Evolutionary conservation across 1,140 invertebrate genomes (phyloP).

Genomic region (Amphibalanus amphitrite): DNA sequence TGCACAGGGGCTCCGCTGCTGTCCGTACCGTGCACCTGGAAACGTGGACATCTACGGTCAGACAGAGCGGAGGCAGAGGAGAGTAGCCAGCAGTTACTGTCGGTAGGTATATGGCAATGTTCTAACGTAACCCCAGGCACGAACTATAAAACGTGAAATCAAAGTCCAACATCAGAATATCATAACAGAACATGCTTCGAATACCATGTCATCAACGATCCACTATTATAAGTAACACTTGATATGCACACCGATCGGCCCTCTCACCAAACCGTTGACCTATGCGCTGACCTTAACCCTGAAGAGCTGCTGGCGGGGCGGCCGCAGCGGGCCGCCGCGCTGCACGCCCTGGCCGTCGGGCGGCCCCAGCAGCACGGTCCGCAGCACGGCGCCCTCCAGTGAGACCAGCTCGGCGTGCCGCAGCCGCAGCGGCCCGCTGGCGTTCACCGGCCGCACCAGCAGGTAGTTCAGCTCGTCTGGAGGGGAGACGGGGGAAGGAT

Average conservation of each 20-base stretch:
- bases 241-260: too few species aligned
- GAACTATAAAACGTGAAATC: too few species aligned
- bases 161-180: too few species aligned
- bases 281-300: not conserved
- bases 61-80: too few species aligned
- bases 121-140: too few species aligned
- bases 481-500: conserved; percentile 1
- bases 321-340: not conserved
- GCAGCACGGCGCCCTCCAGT: conserved; percentile 29
- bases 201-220: too few species aligned
- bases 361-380: conserved; percentile 24
- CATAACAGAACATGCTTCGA: too few species aligned
- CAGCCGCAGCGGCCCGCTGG: conserved; percentile 26
- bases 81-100: too few species aligned
- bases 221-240: too few species aligned
- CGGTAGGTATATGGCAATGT: too few species aligned
- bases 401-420: conserved; percentile 31
- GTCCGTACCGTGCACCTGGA: not conserved
- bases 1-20: not conserved
- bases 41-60: not conserved
- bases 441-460: conserved; percentile 30
- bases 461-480: conserved; percentile 32
- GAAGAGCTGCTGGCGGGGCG: not conserved
- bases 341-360: not conserved
- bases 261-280: not conserved